Percentiles rank a stretch among this genome's conserved stretches.
phyloP scores from a whole-genome alignment of 2,888 invertebrate genomes.

The Nomada fucata region DNA sequence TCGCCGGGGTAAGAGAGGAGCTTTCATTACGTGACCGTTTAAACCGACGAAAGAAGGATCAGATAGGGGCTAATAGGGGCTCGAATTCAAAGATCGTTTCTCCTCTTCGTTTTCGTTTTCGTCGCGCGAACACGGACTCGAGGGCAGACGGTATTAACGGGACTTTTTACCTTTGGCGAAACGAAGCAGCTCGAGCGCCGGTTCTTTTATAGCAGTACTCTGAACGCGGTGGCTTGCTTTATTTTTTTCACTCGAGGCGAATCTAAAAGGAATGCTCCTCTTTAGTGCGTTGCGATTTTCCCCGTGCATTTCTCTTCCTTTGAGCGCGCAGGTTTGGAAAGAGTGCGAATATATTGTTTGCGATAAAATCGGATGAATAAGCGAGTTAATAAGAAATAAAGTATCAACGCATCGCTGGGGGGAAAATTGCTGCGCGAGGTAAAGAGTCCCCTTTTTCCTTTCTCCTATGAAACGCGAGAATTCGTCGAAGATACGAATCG shows the following conservation, averaged over 20 bases:
- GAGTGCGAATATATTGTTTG: no score
- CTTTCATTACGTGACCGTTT: slow-evolving; percentile 53
- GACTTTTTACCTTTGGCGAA: neutral
- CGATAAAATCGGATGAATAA: no score
- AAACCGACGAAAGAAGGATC: slow-evolving; percentile 30
- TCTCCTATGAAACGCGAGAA: neutral
- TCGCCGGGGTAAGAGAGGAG: slow-evolving; percentile 13
- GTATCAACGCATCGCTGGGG: neutral
- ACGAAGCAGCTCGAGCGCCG: neutral
- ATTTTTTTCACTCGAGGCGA: neutral
- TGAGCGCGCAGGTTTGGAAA: no score
- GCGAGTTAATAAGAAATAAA: neutral
- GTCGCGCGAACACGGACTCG: neutral
- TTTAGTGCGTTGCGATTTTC: no score
- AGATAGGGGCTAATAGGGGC: slow-evolving; percentile 39
- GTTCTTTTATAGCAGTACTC: no score
- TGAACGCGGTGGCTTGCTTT: neutral
- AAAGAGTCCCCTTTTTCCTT: neutral
- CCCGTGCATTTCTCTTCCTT: no score
- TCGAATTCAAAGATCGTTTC: slow-evolving; percentile 28
- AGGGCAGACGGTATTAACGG: neutral
- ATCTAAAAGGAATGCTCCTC: neutral
- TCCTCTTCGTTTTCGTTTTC: neutral
- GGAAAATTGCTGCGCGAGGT: no score
- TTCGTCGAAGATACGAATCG: neutral